A percentile compares a stretch with the other conserved stretches of the same genome.
Conservation (phyloP, 2,113 vertebrate species). For the Hippopotamus amphibius region DNA sequence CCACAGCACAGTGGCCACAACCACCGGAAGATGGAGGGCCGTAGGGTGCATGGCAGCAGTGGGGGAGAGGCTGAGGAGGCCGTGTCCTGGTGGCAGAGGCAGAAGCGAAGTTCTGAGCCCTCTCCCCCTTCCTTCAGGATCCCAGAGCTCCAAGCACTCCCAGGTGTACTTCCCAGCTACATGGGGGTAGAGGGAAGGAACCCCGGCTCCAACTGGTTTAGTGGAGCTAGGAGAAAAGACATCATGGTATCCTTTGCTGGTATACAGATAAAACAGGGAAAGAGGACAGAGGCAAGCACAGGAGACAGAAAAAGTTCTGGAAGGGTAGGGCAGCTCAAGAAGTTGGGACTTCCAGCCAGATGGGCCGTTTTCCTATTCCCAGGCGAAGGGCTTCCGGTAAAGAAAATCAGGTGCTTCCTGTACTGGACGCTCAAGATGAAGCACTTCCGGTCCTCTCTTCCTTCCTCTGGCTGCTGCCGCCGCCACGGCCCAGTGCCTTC, state of each 20-base stretch:
- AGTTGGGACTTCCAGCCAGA: conserved; percentile 39
- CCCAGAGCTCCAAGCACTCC: conserved; percentile 41
- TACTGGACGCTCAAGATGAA: not conserved
- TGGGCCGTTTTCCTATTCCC: not conserved
- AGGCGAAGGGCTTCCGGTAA: conserved; percentile 19
- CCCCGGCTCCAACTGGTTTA: not conserved
- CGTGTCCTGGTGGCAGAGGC: not conserved
- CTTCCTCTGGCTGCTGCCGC: not conserved
- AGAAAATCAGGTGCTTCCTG: not conserved
- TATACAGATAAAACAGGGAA: not conserved
- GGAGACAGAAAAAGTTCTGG: conserved; percentile 7
- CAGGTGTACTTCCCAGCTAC: conserved; percentile 40
- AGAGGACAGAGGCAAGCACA: not conserved
- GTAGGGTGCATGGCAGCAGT: conserved; percentile 31
- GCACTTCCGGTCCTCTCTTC: conserved; percentile 32
- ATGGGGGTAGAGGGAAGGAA: not conserved
- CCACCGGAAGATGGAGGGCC: conserved; percentile 51
- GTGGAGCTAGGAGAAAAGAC: not conserved
- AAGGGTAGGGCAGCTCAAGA: not conserved
- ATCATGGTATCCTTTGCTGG: not conserved
- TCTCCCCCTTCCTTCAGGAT: not conserved
- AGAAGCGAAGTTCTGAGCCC: conserved; percentile 4
- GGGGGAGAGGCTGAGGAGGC: not conserved
- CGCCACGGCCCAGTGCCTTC: not conserved
- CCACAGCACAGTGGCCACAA: conserved; percentile 70